Percentiles rank a stretch among this genome's conserved stretches.
These are phyloP conservation scores for Abrostola tripartita DNA, from an alignment of 2,888 invertebrate genomes.

Conservation along the genomic window DNA sequence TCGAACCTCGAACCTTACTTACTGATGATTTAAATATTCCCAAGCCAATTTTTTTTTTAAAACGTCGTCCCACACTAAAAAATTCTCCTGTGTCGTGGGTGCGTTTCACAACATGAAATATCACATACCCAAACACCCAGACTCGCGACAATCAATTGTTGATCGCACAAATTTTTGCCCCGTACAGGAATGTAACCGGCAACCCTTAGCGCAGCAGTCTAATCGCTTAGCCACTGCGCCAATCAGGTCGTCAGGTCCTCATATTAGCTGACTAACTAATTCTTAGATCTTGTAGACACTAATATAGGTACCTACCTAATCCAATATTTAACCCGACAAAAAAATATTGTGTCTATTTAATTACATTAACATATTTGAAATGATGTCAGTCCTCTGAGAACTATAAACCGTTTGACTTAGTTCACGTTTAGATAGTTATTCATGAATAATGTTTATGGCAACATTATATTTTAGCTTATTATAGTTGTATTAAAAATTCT, in stretches of 20 bases:
- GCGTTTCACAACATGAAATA: too few species aligned
- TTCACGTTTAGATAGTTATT: background rate
- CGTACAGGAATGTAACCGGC: too few species aligned
- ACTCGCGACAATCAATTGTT: too few species aligned
- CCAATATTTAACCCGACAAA: conserved; percentile 15
- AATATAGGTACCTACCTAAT: background rate
- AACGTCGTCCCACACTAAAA: too few species aligned
- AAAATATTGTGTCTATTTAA: conserved; percentile 25
- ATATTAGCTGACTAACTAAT: background rate
- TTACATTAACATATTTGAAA: conserved; percentile 35
- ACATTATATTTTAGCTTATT: background rate
- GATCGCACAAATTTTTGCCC: too few species aligned
- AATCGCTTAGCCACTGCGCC: too few species aligned
- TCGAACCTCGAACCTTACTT: too few species aligned
- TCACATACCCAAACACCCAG: too few species aligned
- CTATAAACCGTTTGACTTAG: background rate
- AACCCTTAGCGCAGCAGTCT: too few species aligned
- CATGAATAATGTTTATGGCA: background rate
- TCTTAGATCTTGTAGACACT: background rate
- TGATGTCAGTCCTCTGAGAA: conserved; percentile 14
- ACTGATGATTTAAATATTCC: background rate
- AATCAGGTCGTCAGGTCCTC: too few species aligned
- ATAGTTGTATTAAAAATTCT: background rate
- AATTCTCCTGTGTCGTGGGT: too few species aligned
- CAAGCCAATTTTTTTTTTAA: too few species aligned